These are phyloP conservation scores for Prionace glauca DNA, from an alignment of 2,797 vertebrate species.

Conservation along the genomic window DNA sequence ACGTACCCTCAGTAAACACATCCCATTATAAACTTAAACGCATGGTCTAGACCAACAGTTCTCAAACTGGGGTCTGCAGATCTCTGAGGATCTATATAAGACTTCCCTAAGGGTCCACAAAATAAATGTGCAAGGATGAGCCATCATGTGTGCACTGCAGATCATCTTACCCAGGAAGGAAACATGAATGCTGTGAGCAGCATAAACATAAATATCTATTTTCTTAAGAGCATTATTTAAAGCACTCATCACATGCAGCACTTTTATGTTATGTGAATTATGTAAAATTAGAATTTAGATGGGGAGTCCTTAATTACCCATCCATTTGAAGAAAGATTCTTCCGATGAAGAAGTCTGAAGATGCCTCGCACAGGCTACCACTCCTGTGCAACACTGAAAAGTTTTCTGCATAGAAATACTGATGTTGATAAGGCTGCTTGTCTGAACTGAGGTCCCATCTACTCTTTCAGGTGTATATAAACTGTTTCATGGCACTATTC, in stretches of 20 bases:
- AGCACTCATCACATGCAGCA: not conserved
- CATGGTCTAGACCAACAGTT: not conserved
- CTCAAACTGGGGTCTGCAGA: not conserved
- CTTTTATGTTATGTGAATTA: not conserved
- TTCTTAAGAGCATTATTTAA: not conserved
- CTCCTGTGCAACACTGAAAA: not conserved
- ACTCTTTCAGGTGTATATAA: not conserved
- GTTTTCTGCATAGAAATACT: not conserved
- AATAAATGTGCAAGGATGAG: not conserved
- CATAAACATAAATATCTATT: not conserved
- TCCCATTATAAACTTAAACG: not conserved
- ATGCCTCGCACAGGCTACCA: not conserved
- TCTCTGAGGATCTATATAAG: not conserved
- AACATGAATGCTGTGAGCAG: not conserved
- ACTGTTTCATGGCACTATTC: not conserved
- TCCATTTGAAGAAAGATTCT: not conserved
- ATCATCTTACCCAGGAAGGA: not conserved
- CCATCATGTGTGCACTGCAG: not conserved
- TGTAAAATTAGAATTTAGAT: not conserved
- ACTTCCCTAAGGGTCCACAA: not conserved
- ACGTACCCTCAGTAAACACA: not conserved
- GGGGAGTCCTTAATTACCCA: not conserved
- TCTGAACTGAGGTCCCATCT: not conserved
- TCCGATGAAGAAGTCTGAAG: not conserved
- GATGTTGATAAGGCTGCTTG: not conserved